Conservation (phyloP, 2,797 vertebrate genomes). For the Sebastes elongatus region DNA sequence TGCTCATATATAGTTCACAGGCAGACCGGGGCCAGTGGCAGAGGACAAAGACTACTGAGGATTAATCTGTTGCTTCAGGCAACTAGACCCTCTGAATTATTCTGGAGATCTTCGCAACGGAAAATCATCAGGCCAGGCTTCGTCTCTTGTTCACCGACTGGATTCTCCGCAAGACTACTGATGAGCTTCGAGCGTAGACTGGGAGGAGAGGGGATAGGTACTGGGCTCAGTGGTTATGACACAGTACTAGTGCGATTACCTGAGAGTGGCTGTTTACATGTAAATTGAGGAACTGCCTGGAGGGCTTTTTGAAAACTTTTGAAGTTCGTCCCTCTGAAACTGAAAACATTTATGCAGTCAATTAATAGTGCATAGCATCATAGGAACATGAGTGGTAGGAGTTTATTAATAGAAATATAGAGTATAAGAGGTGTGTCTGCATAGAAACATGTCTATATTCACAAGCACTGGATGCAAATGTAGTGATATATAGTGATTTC, state of each 20-base stretch:
- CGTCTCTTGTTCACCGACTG: conserved; percentile 32
- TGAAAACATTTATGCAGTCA: background rate
- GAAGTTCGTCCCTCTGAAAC: background rate
- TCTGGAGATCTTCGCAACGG: conserved; percentile 26
- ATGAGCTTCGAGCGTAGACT: conserved; percentile 28
- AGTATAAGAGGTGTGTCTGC: background rate
- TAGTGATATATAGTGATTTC: background rate
- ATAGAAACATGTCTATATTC: background rate
- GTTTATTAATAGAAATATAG: background rate
- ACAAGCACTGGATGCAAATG: background rate
- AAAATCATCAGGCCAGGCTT: conserved; percentile 43
- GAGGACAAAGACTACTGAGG: conserved; percentile 41
- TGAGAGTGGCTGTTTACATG: background rate
- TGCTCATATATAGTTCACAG: conserved; percentile 23
- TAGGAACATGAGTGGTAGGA: background rate
- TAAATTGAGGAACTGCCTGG: conserved; percentile 5
- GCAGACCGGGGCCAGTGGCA: background rate
- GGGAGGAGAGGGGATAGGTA: background rate
- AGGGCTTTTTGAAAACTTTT: conserved; percentile 10
- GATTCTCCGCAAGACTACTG: conserved; percentile 14
- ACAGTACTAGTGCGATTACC: background rate
- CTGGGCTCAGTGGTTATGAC: conserved; percentile 12
- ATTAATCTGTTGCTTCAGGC: conserved; percentile 57
- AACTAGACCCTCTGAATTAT: conserved; percentile 43
- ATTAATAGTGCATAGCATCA: background rate